These are phyloP conservation scores for Polyploca ridens DNA, from an alignment of 2,888 invertebrate species.

Conservation along the genomic window DNA sequence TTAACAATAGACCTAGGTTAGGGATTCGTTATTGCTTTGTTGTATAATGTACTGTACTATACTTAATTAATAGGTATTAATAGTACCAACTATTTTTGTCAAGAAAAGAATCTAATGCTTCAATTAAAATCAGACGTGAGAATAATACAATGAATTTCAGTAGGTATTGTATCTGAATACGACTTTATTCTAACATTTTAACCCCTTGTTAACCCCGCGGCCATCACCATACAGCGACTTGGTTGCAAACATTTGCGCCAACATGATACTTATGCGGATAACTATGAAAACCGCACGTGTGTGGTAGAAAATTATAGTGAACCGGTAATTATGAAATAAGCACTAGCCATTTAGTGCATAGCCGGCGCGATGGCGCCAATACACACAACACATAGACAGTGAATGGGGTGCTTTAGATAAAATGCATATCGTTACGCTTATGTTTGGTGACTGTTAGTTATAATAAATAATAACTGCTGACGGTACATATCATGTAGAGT, in stretches of 20 bases:
- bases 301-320: conserved; percentile 26
- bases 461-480: background rate
- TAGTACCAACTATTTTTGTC: no score
- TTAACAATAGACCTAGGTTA: background rate
- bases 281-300: conserved; percentile 26
- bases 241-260: conserved; percentile 7
- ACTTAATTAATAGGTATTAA: no score
- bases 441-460: background rate
- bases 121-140: no score
- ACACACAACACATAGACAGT: conserved; percentile 11
- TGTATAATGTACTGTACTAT: no score
- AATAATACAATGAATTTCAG: no score
- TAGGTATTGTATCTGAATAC: no score
- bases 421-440: background rate
- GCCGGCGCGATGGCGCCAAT: conserved; percentile 18
- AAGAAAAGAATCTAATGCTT: no score
- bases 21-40: no score
- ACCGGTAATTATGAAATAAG: conserved; percentile 34
- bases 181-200: background rate
- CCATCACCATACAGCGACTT: background rate
- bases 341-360: conserved; percentile 24
- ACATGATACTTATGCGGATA: conserved; percentile 15
- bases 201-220: background rate
- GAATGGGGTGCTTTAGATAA: conserved; percentile 1
- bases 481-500: no score